Conservation (phyloP, 1,140 invertebrate genomes). For the Periplaneta americana region DNA sequence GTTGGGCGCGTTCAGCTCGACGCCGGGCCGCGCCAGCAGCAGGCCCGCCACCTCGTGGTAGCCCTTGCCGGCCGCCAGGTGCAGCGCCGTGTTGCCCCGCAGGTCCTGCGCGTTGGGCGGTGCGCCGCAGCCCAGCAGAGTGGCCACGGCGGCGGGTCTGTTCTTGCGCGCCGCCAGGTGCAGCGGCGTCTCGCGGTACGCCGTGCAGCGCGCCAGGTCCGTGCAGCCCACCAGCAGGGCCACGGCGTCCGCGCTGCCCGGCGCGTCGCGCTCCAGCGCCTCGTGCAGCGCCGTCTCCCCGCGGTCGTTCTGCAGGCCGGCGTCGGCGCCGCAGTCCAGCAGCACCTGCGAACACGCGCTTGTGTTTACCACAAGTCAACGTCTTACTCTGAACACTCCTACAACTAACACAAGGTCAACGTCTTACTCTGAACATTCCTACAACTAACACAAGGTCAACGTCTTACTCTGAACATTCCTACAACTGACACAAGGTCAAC, state of each 20-base stretch:
- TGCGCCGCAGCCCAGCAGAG: constrained; percentile 33
- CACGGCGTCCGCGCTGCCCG: constrained; percentile 31
- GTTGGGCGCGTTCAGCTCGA: constrained; percentile 35
- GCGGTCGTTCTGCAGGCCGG: constrained; percentile 37
- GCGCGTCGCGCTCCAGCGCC: constrained; percentile 41
- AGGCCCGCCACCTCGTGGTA: constrained; percentile 34
- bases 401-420: no score
- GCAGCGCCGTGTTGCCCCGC: constrained; percentile 37
- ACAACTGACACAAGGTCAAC: no score
- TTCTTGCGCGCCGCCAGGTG: constrained; percentile 41
- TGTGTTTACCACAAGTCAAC: no score
- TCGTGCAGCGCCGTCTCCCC: constrained; percentile 44
- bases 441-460: no score
- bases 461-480: no score
- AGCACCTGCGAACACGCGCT: constrained; percentile 35
- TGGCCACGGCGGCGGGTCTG: constrained; percentile 30
- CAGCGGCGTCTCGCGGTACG: constrained; percentile 37
- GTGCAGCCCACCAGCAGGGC: constrained; percentile 32
- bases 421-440: no score
- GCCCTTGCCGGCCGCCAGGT: constrained; percentile 38
- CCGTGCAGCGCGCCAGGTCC: constrained; percentile 31
- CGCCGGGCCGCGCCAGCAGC: constrained; percentile 29
- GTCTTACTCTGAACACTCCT: no score
- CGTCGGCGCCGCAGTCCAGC: constrained; percentile 41
- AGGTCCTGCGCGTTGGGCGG: constrained; percentile 37